Evolutionary conservation across 2,888 invertebrate species (phyloP), one percentile per base, ranked within the genome.

Genomic region (Eumerus sabulonum): DNA sequence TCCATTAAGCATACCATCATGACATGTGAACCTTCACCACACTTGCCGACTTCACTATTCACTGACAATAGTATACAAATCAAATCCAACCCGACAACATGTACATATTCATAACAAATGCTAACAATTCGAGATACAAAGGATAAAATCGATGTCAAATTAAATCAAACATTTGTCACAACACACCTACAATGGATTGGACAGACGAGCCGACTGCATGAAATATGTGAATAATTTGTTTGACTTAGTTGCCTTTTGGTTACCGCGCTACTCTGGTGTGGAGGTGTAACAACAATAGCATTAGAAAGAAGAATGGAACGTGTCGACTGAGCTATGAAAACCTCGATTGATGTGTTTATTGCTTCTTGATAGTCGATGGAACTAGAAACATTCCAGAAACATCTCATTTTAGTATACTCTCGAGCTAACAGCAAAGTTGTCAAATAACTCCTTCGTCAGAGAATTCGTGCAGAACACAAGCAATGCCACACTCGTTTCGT

Each of bases 101-200:
- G 27, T 7, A 27, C 27, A 4, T 27, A 2, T 27, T 19, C n/a
- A 19, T 64, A 48, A 79, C 40, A 59, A 74, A 74, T 67, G 48
- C 16, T 9, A 45, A 44, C 47, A 53, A 68, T 74, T 53, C 18
- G 17, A 63, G 63, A 73, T 63, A 59, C 54, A 59, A 48, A 35
- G 54, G 68, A 60, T 17, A 59, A 64, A 79, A 73, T 68, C 68
- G 47, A 79, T 79, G 47, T 53, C 53, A 48, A 79, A 73, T 73
- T 73, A 77, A 68, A 63, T 16, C 48, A 42, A 47, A 59, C 62
- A 64, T 79, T 73, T 68, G 57, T 79, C 51, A 73, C 16, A 38
- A 5, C 44, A 2, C 11, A n/a, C 19, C 11, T 19, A 60, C 53
- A 56, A 56, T 50, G 27, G 2, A 9, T 13, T 9, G 54, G 16